Evolutionary conservation across 2,797 vertebrate species (phyloP).

Genomic region (Chaenodraco wilsoni): DNA sequence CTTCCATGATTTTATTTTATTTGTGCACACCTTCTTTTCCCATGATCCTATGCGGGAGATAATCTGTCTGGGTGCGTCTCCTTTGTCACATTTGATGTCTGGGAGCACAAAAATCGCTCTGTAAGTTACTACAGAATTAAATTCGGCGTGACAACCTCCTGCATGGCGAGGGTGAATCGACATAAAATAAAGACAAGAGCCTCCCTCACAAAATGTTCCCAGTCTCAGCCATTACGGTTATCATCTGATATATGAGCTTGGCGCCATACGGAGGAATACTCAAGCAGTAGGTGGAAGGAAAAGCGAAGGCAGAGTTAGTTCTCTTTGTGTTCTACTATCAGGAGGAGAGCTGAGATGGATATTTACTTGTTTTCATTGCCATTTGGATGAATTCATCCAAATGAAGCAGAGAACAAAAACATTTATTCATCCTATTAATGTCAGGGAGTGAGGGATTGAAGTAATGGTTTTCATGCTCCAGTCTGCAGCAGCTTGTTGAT

Average conservation of each 20-base stretch:
- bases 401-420: slow-evolving; percentile 80
- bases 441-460: slow-evolving; percentile 79
- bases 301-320: slow-evolving; percentile 56
- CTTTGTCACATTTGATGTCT: slow-evolving; percentile 47
- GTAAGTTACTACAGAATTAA: slow-evolving; percentile 57
- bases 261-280: slow-evolving; percentile 49
- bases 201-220: slow-evolving; percentile 50
- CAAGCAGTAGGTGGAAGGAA: slow-evolving; percentile 60
- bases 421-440: slow-evolving; percentile 83
- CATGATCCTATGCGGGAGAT: slow-evolving; percentile 31
- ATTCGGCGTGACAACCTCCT: slow-evolving; percentile 58
- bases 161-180: slow-evolving; percentile 48
- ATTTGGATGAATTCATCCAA: slow-evolving; percentile 81
- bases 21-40: slow-evolving; percentile 3
- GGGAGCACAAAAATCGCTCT: slow-evolving; percentile 49
- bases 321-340: slow-evolving; percentile 65
- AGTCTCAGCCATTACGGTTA: slow-evolving; percentile 64
- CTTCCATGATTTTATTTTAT: slow-evolving; percentile 26
- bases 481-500: slow-evolving; percentile 74
- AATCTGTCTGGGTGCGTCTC: slow-evolving; percentile 35
- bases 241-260: slow-evolving; percentile 64
- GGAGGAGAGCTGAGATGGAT: slow-evolving; percentile 65
- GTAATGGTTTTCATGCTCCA: slow-evolving; percentile 77
- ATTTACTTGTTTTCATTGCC: slow-evolving; percentile 78
- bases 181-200: slow-evolving; percentile 62